Conservation (phyloP, 1,140 invertebrate genomes). For the Heterodera schachtii region DNA sequence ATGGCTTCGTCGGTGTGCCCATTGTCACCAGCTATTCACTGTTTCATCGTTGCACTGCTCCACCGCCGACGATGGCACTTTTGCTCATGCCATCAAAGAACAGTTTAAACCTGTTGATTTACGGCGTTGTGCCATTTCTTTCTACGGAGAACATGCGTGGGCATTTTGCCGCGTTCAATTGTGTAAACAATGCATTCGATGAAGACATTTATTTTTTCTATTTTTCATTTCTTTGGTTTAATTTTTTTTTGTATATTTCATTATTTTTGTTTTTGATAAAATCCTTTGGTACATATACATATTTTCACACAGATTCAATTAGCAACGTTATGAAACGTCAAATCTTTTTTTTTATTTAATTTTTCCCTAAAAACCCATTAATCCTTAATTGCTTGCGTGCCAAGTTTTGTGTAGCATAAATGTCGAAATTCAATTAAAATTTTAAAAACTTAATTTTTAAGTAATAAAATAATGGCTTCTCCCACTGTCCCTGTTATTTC, state of each 20-base stretch:
- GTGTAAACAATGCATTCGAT: background rate
- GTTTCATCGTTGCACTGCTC: background rate
- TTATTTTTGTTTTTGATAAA: too few relatives aligned
- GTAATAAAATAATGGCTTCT: background rate
- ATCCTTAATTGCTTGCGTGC: too few relatives aligned
- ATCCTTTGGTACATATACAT: too few relatives aligned
- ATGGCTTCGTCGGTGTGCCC: slow-evolving; percentile 26
- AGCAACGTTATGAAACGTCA: too few relatives aligned
- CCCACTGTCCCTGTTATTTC: background rate
- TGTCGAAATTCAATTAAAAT: too few relatives aligned
- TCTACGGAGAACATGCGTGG: background rate
- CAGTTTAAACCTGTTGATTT: slow-evolving; percentile 10
- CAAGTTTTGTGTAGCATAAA: too few relatives aligned
- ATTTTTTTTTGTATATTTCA: too few relatives aligned
- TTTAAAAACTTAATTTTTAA: too few relatives aligned
- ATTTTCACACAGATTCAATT: too few relatives aligned
- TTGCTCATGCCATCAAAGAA: background rate
- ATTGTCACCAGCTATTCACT: slow-evolving; percentile 6
- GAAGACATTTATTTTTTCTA: background rate
- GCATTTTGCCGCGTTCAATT: background rate
- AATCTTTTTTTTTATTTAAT: too few relatives aligned
- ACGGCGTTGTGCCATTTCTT: background rate
- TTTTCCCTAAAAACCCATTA: too few relatives aligned
- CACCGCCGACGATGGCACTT: background rate
- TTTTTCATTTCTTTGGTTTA: background rate